Evolutionary conservation across 2,797 vertebrate species (phyloP).

Genomic region (Chiroxiphia lanceolata): DNA sequence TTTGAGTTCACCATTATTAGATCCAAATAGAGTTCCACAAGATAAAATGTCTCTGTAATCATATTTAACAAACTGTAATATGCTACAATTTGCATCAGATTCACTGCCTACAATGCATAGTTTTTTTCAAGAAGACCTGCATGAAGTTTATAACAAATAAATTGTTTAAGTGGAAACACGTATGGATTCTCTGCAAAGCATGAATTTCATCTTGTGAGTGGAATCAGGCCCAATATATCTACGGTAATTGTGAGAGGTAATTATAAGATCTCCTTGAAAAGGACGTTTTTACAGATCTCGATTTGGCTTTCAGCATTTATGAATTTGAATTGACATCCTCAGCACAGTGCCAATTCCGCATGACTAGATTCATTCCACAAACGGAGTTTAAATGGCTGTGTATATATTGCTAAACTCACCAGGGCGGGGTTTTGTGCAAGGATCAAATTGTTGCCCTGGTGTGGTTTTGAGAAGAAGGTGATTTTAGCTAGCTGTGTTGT

Average conservation of each 20-base stretch:
- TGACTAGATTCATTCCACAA: conserved; percentile 47
- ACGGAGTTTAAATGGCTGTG: background rate
- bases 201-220: background rate
- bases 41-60: conserved; percentile 15
- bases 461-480: background rate
- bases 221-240: conserved; percentile 18
- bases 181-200: background rate
- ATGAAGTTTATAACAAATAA: background rate
- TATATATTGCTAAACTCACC: background rate
- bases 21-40: background rate
- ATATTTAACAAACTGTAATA: conserved; percentile 26
- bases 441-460: background rate
- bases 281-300: conserved; percentile 48
- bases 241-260: conserved; percentile 43
- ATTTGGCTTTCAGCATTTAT: conserved; percentile 63
- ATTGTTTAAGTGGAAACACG: background rate
- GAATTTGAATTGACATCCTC: conserved; percentile 63
- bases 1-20: background rate
- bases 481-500: background rate
- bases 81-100: background rate
- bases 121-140: background rate
- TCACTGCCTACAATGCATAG: background rate
- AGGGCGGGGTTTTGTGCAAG: background rate
- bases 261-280: conserved; percentile 63
- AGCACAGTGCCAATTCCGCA: conserved; percentile 53